phyloP scores from a whole-genome alignment of 1,140 invertebrate genomes.

The Sycophaga agraensis region DNA sequence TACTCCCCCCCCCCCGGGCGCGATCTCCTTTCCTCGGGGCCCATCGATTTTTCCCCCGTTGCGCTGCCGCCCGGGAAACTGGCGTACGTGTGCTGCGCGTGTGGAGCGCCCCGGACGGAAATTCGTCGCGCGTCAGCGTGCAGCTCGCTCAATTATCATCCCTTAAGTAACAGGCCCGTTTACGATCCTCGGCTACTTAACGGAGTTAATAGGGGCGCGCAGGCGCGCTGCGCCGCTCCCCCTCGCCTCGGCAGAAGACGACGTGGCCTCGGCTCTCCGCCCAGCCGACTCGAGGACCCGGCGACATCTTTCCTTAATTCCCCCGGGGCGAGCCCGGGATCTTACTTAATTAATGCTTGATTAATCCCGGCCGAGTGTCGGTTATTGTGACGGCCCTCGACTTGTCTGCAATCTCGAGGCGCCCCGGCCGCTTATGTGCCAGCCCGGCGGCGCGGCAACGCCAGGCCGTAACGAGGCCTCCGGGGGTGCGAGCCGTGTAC shows the following conservation, averaged over 20 bases:
- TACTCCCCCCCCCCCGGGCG: background rate
- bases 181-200: constrained; percentile 35
- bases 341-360: constrained; percentile 37
- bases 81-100: no score
- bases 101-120: no score
- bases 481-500: no score
- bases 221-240: constrained; percentile 1
- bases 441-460: no score
- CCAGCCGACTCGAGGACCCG: constrained; percentile 6
- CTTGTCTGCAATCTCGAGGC: no score
- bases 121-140: constrained; percentile 25
- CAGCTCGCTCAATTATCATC: constrained; percentile 36
- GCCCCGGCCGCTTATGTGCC: no score
- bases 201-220: constrained; percentile 18
- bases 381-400: constrained; percentile 7
- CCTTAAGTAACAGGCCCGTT: constrained; percentile 41
- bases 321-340: constrained; percentile 5
- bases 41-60: no score
- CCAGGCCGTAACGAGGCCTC: no score
- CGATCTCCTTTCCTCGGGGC: background rate
- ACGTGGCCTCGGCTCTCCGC: constrained; percentile 13
- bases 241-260: no score
- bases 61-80: no score
- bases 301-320: constrained; percentile 46
- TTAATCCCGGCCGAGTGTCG: constrained; percentile 26